Percentiles rank a stretch among this genome's conserved stretches.
phyloP scores from a whole-genome alignment of 2,888 invertebrate species.

The Achlya flavicornis region DNA sequence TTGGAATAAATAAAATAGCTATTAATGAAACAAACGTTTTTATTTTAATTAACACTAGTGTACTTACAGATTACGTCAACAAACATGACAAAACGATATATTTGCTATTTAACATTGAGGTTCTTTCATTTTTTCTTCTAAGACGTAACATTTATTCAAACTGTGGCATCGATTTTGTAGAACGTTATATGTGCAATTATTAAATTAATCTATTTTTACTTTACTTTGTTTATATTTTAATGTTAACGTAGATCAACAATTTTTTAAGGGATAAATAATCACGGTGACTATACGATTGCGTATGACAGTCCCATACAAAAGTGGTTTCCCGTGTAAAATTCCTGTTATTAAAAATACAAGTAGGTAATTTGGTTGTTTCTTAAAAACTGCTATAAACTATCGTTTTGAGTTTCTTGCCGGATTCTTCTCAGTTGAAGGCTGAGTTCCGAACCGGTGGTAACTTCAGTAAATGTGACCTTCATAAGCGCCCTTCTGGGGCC shows the following conservation, averaged over 20 bases:
- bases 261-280: too few species aligned
- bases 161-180: background rate
- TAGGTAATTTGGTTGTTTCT: background rate
- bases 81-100: constrained; percentile 28
- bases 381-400: background rate
- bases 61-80: constrained; percentile 48
- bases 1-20: background rate
- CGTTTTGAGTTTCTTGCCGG: too few species aligned
- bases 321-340: too few species aligned
- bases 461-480: too few species aligned
- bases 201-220: background rate
- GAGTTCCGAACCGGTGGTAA: too few species aligned
- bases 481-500: too few species aligned
- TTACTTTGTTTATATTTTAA: too few species aligned
- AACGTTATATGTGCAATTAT: background rate
- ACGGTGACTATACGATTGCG: too few species aligned
- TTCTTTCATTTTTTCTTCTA: background rate
- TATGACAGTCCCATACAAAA: too few species aligned
- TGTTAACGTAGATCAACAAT: too few species aligned
- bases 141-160: background rate
- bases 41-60: constrained; percentile 24
- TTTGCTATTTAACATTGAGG: constrained; percentile 9
- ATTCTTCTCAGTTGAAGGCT: too few species aligned
- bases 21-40: constrained; percentile 13
- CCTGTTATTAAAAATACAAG: too few species aligned